Conservation (phyloP, 2,888 invertebrate species). For the Harpalus rufipes region DNA sequence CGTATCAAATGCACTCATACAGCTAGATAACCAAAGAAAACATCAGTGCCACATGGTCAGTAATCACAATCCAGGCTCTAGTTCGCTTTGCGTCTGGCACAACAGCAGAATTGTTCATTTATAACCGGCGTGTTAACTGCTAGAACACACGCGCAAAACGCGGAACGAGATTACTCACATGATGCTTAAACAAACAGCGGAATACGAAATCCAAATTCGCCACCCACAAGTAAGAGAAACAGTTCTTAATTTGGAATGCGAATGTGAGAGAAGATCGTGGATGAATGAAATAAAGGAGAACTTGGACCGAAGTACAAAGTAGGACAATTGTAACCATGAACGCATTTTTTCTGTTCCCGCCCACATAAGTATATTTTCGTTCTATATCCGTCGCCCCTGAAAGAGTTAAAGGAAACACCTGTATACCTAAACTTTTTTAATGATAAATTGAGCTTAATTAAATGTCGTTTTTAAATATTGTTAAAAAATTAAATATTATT, state of each 20-base stretch:
- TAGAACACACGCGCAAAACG: slow-evolving; percentile 56
- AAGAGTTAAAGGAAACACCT: too few relatives aligned
- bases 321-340: slow-evolving; percentile 72
- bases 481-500: too few relatives aligned
- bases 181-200: slow-evolving; percentile 52
- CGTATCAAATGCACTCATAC: slow-evolving; percentile 96
- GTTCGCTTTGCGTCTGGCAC: too few relatives aligned
- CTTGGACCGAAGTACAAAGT: slow-evolving; percentile 70
- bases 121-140: slow-evolving; percentile 48
- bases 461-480: too few relatives aligned
- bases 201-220: slow-evolving; percentile 16
- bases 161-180: slow-evolving; percentile 42
- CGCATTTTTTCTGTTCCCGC: too few relatives aligned
- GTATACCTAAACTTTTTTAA: too few relatives aligned
- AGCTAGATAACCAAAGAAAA: slow-evolving; percentile 99
- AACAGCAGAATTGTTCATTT: slow-evolving; percentile 30
- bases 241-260: not conserved
- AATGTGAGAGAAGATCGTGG: not conserved
- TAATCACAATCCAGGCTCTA: not conserved
- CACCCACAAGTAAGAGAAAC: slow-evolving; percentile 15
- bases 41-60: slow-evolving; percentile 75
- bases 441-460: too few relatives aligned
- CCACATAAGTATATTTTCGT: too few relatives aligned
- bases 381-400: too few relatives aligned
- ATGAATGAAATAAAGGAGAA: slow-evolving; percentile 11